phyloP scores from a whole-genome alignment of 2,113 vertebrate genomes.

The Elachura formosa region DNA sequence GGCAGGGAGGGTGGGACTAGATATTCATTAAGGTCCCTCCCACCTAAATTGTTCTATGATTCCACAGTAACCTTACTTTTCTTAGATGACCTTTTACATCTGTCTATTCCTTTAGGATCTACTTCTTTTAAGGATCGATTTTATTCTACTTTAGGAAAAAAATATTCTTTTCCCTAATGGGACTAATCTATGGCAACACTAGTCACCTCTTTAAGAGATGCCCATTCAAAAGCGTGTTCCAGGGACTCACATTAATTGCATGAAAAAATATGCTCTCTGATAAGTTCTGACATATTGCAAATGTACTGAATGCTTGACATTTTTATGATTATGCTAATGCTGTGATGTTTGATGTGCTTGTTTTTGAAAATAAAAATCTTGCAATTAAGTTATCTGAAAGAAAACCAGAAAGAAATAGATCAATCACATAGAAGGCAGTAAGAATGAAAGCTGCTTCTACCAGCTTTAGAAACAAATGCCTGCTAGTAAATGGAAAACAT shows the following conservation, averaged over 20 bases:
- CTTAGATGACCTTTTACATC: neutral
- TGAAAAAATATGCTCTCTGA: neutral
- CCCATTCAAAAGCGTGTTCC: neutral
- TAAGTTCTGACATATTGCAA: neutral
- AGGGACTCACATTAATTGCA: neutral
- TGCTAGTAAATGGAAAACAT: neutral
- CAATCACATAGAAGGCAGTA: slow-evolving; percentile 18
- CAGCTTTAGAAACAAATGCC: slow-evolving; percentile 2
- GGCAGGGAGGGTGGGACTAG: neutral
- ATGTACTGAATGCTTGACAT: neutral
- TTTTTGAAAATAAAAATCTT: neutral
- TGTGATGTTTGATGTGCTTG: slow-evolving; percentile 14
- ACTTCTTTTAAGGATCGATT: neutral
- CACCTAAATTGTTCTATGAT: neutral
- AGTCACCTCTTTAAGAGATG: neutral
- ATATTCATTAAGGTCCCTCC: neutral
- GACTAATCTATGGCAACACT: neutral
- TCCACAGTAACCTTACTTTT: neutral
- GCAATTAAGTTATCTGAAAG: slow-evolving; percentile 21
- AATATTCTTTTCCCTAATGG: neutral
- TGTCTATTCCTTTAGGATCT: neutral
- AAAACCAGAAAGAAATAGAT: slow-evolving; percentile 42
- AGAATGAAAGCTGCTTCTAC: slow-evolving; percentile 30
- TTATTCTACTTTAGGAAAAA: neutral
- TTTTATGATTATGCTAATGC: slow-evolving; percentile 31